These are phyloP conservation scores for Bradypus variegatus DNA, from an alignment of 2,797 vertebrate species.

Conservation along the genomic window DNA sequence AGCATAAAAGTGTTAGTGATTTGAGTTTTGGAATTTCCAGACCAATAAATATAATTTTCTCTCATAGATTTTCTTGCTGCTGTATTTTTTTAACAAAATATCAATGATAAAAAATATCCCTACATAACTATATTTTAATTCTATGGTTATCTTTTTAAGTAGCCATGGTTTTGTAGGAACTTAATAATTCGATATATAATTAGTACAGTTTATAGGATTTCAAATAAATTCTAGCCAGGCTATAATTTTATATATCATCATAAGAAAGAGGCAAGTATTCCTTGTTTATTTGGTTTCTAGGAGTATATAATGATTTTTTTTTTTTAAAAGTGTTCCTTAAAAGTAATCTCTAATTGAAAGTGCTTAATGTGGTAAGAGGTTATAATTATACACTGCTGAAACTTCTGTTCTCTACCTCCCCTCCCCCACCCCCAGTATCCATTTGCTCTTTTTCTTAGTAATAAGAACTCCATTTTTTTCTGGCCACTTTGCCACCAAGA, in stretches of 20 bases:
- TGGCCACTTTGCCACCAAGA: background rate
- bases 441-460: background rate
- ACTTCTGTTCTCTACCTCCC: too few species aligned
- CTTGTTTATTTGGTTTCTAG: conserved; percentile 11
- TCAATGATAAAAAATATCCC: background rate
- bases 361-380: background rate
- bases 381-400: background rate
- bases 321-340: background rate
- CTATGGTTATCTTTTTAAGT: background rate
- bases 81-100: conserved; percentile 12
- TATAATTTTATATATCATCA: background rate
- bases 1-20: background rate
- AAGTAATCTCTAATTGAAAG: background rate
- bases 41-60: background rate
- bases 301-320: background rate
- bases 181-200: background rate
- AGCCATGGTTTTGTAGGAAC: background rate
- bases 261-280: background rate
- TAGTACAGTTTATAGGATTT: background rate
- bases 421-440: too few species aligned
- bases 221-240: background rate
- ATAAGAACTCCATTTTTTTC: background rate
- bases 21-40: conserved; percentile 1
- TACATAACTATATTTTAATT: background rate
- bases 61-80: background rate